Conservation (phyloP, 2,888 invertebrate species). For the Elmis aenea region DNA sequence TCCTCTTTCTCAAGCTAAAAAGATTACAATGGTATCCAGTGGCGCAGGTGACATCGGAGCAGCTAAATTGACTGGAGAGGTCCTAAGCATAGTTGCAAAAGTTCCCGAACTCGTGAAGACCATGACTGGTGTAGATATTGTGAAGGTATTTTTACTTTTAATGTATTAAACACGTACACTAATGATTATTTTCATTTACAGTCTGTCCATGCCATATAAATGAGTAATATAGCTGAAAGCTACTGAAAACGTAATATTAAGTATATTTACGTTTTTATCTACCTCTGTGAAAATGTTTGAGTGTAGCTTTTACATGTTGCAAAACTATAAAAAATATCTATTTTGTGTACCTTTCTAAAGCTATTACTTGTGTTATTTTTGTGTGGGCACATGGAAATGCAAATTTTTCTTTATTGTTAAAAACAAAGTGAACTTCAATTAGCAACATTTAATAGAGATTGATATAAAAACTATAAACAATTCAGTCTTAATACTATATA, state of each 20-base stretch:
- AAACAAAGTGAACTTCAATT: conserved; percentile 3
- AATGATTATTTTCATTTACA: conserved; percentile 16
- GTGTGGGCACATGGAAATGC: no score
- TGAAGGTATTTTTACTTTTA: conserved; percentile 74
- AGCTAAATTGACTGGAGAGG: conserved; percentile 90
- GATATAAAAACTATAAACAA: conserved; percentile 9
- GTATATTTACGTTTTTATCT: no score
- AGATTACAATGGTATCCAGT: conserved; percentile 94
- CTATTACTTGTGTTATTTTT: no score
- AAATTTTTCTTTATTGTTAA: no score
- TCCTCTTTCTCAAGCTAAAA: conserved; percentile 88
- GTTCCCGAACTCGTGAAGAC: conserved; percentile 88
- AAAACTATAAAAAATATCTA: conserved; percentile 8
- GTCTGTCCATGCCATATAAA: conserved; percentile 26
- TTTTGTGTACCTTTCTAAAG: conserved; percentile 13
- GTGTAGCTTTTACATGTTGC: conserved; percentile 5
- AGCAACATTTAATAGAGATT: conserved; percentile 9
- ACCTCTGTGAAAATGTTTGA: conserved; percentile 10
- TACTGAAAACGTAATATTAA: no score
- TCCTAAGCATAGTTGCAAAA: conserved; percentile 85
- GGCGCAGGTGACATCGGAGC: conserved; percentile 91
- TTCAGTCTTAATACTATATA: conserved; percentile 16
- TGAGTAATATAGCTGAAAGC: no score
- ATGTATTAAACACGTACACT: conserved; percentile 6
- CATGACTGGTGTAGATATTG: conserved; percentile 91